Conservation (phyloP, 2,888 invertebrate species). For the Monopis laevigella region DNA sequence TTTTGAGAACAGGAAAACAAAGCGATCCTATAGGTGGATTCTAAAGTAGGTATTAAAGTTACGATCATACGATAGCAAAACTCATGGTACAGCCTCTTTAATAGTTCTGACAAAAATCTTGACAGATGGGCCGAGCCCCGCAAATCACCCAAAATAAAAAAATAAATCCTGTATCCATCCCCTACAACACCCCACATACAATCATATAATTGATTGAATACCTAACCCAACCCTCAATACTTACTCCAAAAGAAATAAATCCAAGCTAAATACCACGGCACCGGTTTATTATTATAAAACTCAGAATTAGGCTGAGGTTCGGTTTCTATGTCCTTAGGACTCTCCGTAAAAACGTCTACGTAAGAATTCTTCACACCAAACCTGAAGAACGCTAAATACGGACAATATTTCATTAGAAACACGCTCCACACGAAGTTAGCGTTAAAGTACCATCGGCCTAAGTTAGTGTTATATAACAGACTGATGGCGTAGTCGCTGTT, state of each 20-base stretch:
- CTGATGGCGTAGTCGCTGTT: conserved; percentile 25
- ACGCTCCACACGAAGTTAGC: conserved; percentile 65
- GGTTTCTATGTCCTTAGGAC: conserved; percentile 35
- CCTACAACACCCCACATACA: too few species aligned
- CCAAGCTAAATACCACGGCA: conserved; percentile 30
- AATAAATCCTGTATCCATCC: too few species aligned
- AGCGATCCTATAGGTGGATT: too few species aligned
- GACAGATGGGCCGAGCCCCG: too few species aligned
- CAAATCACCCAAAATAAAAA: too few species aligned
- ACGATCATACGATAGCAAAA: too few species aligned
- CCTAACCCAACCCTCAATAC: not conserved
- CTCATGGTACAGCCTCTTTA: too few species aligned
- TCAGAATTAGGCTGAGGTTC: conserved; percentile 40
- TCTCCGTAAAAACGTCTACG: conserved; percentile 65
- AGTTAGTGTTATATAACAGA: conserved; percentile 41
- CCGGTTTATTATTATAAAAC: conserved; percentile 27
- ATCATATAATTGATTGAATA: not conserved
- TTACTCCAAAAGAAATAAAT: conserved; percentile 9
- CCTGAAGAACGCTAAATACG: conserved; percentile 73
- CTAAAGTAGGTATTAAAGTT: too few species aligned
- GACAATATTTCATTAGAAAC: conserved; percentile 72
- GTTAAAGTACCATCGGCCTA: conserved; percentile 72
- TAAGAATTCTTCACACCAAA: conserved; percentile 71
- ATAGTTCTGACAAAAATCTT: too few species aligned
- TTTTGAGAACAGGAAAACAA: too few species aligned